Evolutionary conservation across 2,797 vertebrate genomes (phyloP).

Genomic region (Parauchenoglanis ngamensis): DNA sequence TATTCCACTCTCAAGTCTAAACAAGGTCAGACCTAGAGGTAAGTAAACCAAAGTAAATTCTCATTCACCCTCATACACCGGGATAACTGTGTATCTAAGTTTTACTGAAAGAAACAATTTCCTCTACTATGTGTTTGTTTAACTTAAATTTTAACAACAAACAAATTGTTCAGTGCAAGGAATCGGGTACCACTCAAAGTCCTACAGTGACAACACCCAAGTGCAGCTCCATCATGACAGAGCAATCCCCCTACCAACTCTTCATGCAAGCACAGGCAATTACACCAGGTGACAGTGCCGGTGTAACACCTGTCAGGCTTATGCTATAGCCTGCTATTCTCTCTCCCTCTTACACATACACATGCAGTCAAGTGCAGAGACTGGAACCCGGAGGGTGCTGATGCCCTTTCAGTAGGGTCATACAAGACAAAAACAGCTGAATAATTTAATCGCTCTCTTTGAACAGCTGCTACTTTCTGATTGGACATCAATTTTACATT

Average conservation of each 20-base stretch:
- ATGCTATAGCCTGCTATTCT: constrained; percentile 46
- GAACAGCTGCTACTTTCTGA: constrained; percentile 73
- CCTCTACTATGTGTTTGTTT: not conserved
- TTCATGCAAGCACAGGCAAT: constrained; percentile 24
- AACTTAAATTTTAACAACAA: not conserved
- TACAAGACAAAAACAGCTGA: constrained; percentile 63
- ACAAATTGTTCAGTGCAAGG: not conserved
- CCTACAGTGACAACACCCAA: constrained; percentile 11
- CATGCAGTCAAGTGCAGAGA: constrained; percentile 24
- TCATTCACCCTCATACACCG: not conserved
- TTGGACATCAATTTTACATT: constrained; percentile 79
- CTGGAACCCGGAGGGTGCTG: constrained; percentile 46
- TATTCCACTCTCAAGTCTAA: not conserved
- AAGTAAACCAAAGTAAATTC: not conserved
- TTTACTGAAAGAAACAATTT: not conserved
- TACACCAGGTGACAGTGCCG: constrained; percentile 47
- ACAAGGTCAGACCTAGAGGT: not conserved
- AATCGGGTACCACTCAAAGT: not conserved
- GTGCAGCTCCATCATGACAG: not conserved
- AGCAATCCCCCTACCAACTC: not conserved
- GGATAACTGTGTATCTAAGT: not conserved
- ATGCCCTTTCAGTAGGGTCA: constrained; percentile 45
- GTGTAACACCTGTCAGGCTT: constrained; percentile 68
- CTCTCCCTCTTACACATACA: constrained; percentile 21
- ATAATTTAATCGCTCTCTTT: constrained; percentile 73